Evolutionary conservation across 2,797 vertebrate species (phyloP).

Genomic region (Sternotherus odoratus): DNA sequence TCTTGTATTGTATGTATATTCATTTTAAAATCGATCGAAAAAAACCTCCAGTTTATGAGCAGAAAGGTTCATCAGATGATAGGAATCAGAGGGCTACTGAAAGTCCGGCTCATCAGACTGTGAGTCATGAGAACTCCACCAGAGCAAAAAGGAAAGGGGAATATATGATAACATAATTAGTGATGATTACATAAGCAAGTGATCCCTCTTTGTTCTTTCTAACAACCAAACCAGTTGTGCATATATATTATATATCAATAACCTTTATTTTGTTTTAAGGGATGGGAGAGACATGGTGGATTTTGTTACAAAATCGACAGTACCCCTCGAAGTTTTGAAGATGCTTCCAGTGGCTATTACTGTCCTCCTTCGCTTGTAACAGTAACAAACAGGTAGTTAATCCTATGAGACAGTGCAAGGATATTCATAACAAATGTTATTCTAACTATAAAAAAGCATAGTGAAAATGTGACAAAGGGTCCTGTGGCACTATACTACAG

Average conservation of each 20-base stretch:
- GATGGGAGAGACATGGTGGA: slow-evolving; percentile 89
- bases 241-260: slow-evolving; percentile 44
- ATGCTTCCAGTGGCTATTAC: slow-evolving; percentile 89
- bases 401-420: slow-evolving; percentile 33
- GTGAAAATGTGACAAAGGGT: too few species aligned
- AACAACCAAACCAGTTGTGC: not conserved
- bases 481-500: too few species aligned
- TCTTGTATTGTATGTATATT: not conserved
- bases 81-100: not conserved
- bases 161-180: not conserved
- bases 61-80: not conserved
- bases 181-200: not conserved
- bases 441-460: slow-evolving; percentile 52
- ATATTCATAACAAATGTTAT: slow-evolving; percentile 42
- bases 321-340: slow-evolving; percentile 86
- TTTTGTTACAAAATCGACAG: slow-evolving; percentile 91
- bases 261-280: slow-evolving; percentile 82
- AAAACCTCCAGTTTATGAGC: not conserved
- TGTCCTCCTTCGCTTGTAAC: slow-evolving; percentile 90
- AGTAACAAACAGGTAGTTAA: slow-evolving; percentile 90
- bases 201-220: too few species aligned
- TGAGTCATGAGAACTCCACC: not conserved
- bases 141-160: not conserved
- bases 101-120: not conserved
- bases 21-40: not conserved